Base-by-base conservation (phyloP, 2,113 vertebrate genomes). In the Triplophysa dalaica region DNA sequence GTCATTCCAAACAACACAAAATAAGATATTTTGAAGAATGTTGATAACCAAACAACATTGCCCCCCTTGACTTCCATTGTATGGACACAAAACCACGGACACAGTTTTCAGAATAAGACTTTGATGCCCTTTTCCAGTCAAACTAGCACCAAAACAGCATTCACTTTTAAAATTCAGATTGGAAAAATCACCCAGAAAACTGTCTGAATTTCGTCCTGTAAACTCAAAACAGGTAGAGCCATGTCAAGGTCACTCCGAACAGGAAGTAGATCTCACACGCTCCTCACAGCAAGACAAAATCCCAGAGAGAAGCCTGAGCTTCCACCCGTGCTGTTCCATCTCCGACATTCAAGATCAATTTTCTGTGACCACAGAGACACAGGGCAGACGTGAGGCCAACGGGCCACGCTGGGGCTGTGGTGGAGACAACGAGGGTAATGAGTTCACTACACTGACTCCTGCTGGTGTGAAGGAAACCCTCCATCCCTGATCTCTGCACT, bases 281-380 rank as follows among this genome's bases (percentile, higher is more conserved):
- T 56, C 65, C 13, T 86, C 86, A 60, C 70, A 66, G 78, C 75
- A 86, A 87, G 81, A 88, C 19, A 0, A 8, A 50, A 26, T 43
- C 54, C 54, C 19, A 86, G 85, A 70, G 77, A 63, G 69, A 73
- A 76, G 62, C 75, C 43, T 54, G 33, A 61, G 16, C 24, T 67
- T 79, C 79, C 74, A 70, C 75, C 19, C 21, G 50, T 38, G 8
- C 61, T 13, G 61, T 84, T 80, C 83, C 64, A 67, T 79, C 65
- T 52, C 64, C 66, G 77, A 79, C 73, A 65, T 83, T 79, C 60
- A 81, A 65, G 70, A 76, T 84, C 87, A 82, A 87, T 89, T 87
- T 89, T 82, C 78, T 84, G 83, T 89, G 89, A 87, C 87, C 82
- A 69, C 64, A 33, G 81, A 81, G 85, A 84, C 77, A 70, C 52